Conservation (phyloP, 2,113 vertebrate species). For the Chloropsis hardwickii region DNA sequence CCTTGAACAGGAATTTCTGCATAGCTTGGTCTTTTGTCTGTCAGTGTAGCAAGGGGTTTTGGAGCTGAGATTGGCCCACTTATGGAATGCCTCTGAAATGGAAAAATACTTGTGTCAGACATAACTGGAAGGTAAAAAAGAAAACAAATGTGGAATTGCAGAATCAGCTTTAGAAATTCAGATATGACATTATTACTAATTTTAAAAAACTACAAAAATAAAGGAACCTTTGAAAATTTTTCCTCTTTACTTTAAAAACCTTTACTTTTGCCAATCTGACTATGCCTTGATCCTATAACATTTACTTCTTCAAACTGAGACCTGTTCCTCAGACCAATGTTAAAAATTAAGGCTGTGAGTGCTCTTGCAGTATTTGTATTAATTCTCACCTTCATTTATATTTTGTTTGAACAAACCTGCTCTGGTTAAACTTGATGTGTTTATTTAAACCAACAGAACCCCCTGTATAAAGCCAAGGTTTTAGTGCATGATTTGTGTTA, state of each 20-base stretch:
- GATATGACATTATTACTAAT: not conserved
- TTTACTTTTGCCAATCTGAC: not conserved
- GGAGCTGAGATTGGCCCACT: constrained; percentile 83
- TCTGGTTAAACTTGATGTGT: not conserved
- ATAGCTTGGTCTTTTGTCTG: constrained; percentile 92
- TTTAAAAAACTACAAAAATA: not conserved
- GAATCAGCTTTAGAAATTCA: not conserved
- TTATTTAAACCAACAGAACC: not conserved
- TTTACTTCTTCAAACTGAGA: not conserved
- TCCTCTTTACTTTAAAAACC: not conserved
- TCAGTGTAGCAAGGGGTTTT: constrained; percentile 84
- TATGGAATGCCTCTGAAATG: constrained; percentile 90
- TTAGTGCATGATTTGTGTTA: not conserved
- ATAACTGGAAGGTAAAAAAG: not conserved
- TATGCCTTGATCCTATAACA: not conserved
- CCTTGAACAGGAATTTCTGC: constrained; percentile 89
- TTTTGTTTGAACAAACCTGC: not conserved
- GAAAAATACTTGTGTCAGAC: not conserved
- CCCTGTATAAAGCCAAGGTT: not conserved
- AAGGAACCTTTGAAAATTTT: not conserved
- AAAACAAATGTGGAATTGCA: not conserved
- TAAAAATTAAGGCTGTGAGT: not conserved
- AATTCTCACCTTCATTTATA: not conserved
- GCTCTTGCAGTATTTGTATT: not conserved
- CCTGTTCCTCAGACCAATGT: not conserved